Conservation (phyloP, 1,140 invertebrate species). For the Whitmania pigra region DNA sequence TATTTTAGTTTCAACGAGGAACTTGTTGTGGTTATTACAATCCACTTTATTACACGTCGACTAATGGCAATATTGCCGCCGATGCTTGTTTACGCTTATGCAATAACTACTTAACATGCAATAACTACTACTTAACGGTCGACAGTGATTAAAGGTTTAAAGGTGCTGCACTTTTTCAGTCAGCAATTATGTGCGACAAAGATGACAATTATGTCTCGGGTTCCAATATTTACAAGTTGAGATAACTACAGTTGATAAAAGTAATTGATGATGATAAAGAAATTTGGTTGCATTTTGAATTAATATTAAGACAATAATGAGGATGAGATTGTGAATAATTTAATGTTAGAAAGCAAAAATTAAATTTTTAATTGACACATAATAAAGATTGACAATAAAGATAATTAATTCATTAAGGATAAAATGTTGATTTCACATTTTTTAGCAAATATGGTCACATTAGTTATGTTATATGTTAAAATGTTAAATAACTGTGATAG, state of each 20-base stretch:
- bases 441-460: neutral
- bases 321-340: neutral
- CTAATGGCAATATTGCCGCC: too few relatives aligned
- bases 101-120: too few relatives aligned
- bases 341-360: neutral
- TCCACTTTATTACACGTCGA: too few relatives aligned
- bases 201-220: too few relatives aligned
- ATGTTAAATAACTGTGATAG: neutral
- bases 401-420: neutral
- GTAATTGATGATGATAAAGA: constrained; percentile 4
- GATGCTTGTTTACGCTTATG: too few relatives aligned
- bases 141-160: too few relatives aligned
- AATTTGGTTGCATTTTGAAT: neutral
- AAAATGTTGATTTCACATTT: neutral
- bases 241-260: neutral
- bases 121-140: too few relatives aligned
- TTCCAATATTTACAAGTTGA: neutral
- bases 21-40: too few relatives aligned
- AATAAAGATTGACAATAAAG: constrained; percentile 3
- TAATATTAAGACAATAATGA: constrained; percentile 4
- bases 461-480: neutral
- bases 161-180: too few relatives aligned
- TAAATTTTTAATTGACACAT: neutral
- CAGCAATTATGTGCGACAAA: too few relatives aligned
- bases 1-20: too few relatives aligned